A percentile compares a stretch with the other conserved stretches of the same genome.
phyloP scores from a whole-genome alignment of 2,888 invertebrate genomes.

The Patella pellucida region DNA sequence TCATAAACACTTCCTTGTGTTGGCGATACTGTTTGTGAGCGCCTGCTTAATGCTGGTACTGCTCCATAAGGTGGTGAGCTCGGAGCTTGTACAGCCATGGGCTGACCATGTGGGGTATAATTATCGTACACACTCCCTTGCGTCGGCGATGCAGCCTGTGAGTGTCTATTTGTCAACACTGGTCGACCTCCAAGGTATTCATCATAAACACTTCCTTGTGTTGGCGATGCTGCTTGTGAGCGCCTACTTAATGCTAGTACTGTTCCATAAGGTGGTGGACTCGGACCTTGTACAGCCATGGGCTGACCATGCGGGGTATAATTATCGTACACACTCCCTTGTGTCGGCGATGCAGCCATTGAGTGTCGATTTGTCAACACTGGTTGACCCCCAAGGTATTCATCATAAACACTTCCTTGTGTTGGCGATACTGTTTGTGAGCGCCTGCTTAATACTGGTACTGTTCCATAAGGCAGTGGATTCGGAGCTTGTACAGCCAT shows the following conservation, averaged over 20 bases:
- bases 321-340: not conserved
- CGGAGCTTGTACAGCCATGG: not conserved
- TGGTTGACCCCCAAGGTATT: not conserved
- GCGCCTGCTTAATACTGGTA: too few species aligned
- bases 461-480: too few species aligned
- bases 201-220: not conserved
- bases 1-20: conserved; percentile 1
- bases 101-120: not conserved
- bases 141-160: not conserved
- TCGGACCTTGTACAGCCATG: not conserved
- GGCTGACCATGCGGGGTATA: not conserved
- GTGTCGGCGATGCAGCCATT: not conserved
- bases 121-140: not conserved
- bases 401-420: not conserved
- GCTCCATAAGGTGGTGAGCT: too few species aligned
- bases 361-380: not conserved
- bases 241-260: too few species aligned
- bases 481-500: not conserved
- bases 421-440: not conserved
- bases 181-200: not conserved
- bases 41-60: too few species aligned
- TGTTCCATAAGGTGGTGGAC: too few species aligned
- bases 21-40: not conserved
- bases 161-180: not conserved
- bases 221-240: not conserved